phyloP scores from a whole-genome alignment of 2,797 vertebrate genomes.

The Tenualosa thibaudeaui region DNA sequence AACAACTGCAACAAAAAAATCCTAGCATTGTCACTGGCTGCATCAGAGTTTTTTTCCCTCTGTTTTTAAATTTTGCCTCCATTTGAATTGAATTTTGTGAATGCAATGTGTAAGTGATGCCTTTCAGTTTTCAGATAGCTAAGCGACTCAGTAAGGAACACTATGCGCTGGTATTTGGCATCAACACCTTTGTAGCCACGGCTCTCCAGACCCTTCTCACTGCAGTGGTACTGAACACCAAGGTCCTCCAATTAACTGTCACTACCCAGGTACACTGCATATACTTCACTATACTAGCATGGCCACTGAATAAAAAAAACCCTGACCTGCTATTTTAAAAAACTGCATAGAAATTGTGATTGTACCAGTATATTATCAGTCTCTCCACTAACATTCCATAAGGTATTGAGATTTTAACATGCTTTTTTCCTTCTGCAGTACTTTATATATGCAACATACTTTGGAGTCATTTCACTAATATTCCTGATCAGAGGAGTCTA shows the following conservation, averaged over 20 bases:
- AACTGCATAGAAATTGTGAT: neutral
- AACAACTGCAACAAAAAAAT: too few species aligned
- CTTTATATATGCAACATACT: constrained; percentile 52
- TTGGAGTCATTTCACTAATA: constrained; percentile 51
- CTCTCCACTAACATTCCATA: neutral
- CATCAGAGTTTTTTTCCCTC: too few species aligned
- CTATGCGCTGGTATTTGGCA: constrained; percentile 81
- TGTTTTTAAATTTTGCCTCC: neutral
- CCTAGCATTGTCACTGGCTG: too few species aligned
- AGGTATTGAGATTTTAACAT: neutral
- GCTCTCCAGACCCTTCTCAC: constrained; percentile 80
- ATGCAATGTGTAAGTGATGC: neutral
- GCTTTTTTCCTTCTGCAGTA: constrained; percentile 45
- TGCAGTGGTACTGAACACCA: constrained; percentile 69
- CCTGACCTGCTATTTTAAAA: neutral
- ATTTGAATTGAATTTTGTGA: neutral
- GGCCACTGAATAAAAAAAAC: neutral
- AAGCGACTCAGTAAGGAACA: constrained; percentile 72
- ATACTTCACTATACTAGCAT: neutral
- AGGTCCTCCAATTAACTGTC: constrained; percentile 71
- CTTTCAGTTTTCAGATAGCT: constrained; percentile 81
- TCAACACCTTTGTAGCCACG: constrained; percentile 78
- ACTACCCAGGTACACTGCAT: constrained; percentile 70
- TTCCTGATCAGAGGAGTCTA: constrained; percentile 55
- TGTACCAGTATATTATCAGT: neutral